A percentile compares a stretch with the other conserved stretches of the same genome.
phyloP scores from a whole-genome alignment of 2,888 invertebrate species.

The Troides aeacus region DNA sequence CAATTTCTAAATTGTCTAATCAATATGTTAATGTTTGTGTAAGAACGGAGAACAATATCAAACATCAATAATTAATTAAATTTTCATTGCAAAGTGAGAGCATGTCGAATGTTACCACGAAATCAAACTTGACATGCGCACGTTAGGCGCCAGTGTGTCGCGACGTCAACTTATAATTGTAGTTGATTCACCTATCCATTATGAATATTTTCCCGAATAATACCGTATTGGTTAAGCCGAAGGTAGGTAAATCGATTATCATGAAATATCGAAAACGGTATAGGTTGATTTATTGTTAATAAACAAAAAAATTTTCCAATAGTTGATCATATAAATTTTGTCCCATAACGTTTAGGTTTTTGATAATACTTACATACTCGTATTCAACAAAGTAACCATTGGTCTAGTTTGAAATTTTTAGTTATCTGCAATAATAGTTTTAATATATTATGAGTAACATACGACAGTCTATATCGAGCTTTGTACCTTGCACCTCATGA shows the following conservation, averaged over 20 bases:
- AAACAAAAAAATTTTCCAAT: background rate
- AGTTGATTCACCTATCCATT: slow-evolving; percentile 58
- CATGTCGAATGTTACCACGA: background rate
- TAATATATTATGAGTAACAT: no score
- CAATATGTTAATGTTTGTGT: no score
- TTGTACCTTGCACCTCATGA: background rate
- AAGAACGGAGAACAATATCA: no score
- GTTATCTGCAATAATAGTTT: no score
- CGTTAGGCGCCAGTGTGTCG: slow-evolving; percentile 50
- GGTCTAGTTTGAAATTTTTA: no score
- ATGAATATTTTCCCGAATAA: background rate
- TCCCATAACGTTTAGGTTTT: no score
- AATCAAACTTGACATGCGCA: slow-evolving; percentile 34
- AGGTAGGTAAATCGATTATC: background rate
- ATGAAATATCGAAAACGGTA: background rate
- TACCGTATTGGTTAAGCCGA: background rate
- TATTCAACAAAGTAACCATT: no score
- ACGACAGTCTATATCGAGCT: no score
- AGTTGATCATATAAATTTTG: background rate
- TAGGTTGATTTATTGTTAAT: background rate
- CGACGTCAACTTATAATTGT: slow-evolving; percentile 53
- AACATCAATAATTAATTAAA: no score
- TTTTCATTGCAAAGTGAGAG: background rate
- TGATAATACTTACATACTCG: no score
- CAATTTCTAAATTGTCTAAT: no score